Percentiles rank a stretch among this genome's conserved stretches.
phyloP scores from a whole-genome alignment of 1,140 invertebrate species.

The Trypoxylus dichotomus region DNA sequence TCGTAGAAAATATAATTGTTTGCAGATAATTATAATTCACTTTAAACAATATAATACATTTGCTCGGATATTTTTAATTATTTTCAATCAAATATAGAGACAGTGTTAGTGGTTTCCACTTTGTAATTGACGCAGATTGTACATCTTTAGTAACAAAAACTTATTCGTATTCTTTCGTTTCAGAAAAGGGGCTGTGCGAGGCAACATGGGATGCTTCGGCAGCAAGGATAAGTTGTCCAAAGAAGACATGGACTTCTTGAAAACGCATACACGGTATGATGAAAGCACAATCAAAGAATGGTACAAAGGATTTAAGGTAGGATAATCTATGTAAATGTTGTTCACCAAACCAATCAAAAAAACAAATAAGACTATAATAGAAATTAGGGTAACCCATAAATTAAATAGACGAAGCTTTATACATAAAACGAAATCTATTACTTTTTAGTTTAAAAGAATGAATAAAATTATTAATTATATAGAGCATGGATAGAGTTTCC shows the following conservation, averaged over 20 bases:
- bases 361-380: not conserved
- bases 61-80: not conserved
- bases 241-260: slow-evolving; percentile 96
- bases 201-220: slow-evolving; percentile 87
- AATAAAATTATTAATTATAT: too few species aligned
- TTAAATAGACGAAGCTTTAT: too few species aligned
- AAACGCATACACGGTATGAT: slow-evolving; percentile 92
- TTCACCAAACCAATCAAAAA: not conserved
- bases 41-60: too few species aligned
- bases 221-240: slow-evolving; percentile 94
- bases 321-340: not conserved
- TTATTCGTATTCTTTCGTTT: slow-evolving; percentile 30
- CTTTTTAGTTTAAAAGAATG: too few species aligned
- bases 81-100: too few species aligned
- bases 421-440: too few species aligned
- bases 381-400: not conserved
- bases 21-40: too few species aligned
- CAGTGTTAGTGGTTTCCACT: too few species aligned
- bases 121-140: not conserved
- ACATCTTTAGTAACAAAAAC: not conserved
- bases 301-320: slow-evolving; percentile 97
- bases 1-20: too few species aligned
- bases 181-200: slow-evolving; percentile 39
- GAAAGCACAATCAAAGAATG: slow-evolving; percentile 97
- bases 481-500: too few species aligned